Percentiles rank a stretch among this genome's conserved stretches.
Evolutionary conservation across 2,797 vertebrate species (phyloP).

Genomic region (Crocodylus rhombifer): DNA sequence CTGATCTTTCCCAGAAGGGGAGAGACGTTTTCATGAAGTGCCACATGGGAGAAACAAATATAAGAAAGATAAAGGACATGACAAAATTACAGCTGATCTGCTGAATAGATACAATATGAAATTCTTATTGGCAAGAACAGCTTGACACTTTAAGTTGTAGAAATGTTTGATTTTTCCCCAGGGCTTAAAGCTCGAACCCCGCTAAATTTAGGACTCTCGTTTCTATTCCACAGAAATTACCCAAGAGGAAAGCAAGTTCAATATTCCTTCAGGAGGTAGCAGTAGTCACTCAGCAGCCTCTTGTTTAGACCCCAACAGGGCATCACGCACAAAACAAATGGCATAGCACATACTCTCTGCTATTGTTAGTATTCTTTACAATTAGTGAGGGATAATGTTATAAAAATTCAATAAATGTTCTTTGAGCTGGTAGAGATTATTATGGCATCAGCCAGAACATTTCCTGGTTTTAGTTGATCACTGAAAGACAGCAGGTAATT

Average conservation of each 20-base stretch:
- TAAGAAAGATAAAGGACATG: not conserved
- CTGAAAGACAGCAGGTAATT: not conserved
- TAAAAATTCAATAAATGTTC: not conserved
- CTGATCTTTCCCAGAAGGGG: not conserved
- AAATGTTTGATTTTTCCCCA: not conserved
- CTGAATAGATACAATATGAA: not conserved
- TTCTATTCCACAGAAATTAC: not conserved
- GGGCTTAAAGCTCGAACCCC: no score
- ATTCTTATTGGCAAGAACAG: not conserved
- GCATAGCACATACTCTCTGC: not conserved
- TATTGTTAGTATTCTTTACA: not conserved
- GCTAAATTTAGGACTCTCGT: not conserved
- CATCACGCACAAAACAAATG: not conserved
- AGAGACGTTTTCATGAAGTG: not conserved
- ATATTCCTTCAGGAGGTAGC: not conserved
- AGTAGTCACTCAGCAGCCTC: not conserved
- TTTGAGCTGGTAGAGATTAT: not conserved
- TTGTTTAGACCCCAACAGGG: not conserved
- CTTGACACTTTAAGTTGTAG: fast-evolving
- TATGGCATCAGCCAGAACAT: not conserved
- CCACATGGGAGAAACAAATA: not conserved
- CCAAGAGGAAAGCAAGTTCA: not conserved
- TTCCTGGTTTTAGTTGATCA: not conserved
- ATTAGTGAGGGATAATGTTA: not conserved
- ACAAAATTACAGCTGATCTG: not conserved